A percentile compares a stretch with the other conserved stretches of the same genome.
These are phyloP conservation scores for Rhizoglyphus robini DNA, from an alignment of 1,140 invertebrate genomes.

Conservation along the genomic window DNA sequence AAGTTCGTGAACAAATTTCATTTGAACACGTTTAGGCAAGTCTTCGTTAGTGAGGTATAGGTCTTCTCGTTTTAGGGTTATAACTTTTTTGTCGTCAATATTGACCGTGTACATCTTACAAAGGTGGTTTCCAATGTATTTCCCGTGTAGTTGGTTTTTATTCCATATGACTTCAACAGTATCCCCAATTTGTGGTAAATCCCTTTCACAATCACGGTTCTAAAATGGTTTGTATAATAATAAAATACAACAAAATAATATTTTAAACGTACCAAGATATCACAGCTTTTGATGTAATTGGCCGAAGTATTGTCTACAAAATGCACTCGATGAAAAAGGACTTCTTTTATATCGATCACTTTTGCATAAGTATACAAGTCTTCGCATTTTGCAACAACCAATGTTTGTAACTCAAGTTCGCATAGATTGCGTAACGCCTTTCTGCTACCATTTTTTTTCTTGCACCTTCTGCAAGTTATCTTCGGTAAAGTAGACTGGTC, in stretches of 20 bases:
- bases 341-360: conserved; percentile 38
- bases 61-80: conserved; percentile 32
- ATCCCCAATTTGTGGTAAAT: conserved; percentile 17
- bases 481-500: conserved; percentile 35
- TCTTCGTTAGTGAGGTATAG: conserved; percentile 32
- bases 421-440: conserved; percentile 14
- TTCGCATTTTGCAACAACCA: conserved; percentile 48
- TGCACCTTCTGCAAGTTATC: conserved; percentile 37
- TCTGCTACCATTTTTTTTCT: conserved; percentile 23
- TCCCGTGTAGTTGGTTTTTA: conserved; percentile 9
- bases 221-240: background rate
- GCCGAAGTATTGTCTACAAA: conserved; percentile 51
- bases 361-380: conserved; percentile 45
- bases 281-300: conserved; percentile 35
- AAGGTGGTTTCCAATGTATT: conserved; percentile 19
- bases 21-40: conserved; percentile 35
- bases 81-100: conserved; percentile 36
- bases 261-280: conserved; percentile 31
- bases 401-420: conserved; percentile 30
- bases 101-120: conserved; percentile 28
- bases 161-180: conserved; percentile 15
- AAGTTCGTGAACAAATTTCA: conserved; percentile 30
- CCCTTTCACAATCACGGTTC: background rate
- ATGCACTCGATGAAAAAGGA: conserved; percentile 45
- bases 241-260: conserved; percentile 31